phyloP scores from a whole-genome alignment of 1,140 invertebrate genomes.

The Leptinotarsa lineolata region DNA sequence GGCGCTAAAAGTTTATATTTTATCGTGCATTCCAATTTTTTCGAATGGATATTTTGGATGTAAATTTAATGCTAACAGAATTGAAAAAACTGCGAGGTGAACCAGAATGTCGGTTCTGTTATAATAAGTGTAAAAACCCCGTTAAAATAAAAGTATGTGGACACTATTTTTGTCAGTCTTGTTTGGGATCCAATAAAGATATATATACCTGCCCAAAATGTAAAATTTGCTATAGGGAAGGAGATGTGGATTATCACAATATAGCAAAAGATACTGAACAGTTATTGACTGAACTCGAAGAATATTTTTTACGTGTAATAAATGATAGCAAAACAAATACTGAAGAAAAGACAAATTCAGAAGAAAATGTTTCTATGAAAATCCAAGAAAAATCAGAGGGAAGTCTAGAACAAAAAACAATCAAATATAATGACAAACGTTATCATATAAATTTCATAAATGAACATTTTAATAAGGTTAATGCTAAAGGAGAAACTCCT shows the following conservation, averaged over 20 bases:
- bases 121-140: slow-evolving; percentile 23
- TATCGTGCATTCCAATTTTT: no score
- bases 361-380: neutral
- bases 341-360: neutral
- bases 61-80: neutral
- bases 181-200: slow-evolving; percentile 28
- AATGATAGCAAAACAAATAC: neutral
- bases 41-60: slow-evolving; percentile 13
- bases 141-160: slow-evolving; percentile 36
- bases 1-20: no score
- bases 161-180: slow-evolving; percentile 37
- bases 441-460: slow-evolving; percentile 33
- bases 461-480: slow-evolving; percentile 40
- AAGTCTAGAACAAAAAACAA: slow-evolving; percentile 19
- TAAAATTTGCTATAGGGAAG: slow-evolving; percentile 27
- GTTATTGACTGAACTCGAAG: slow-evolving; percentile 23
- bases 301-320: slow-evolving; percentile 16
- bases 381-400: neutral
- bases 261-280: slow-evolving; percentile 25
- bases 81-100: slow-evolving; percentile 14
- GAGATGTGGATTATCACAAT: slow-evolving; percentile 33
- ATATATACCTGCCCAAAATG: slow-evolving; percentile 36
- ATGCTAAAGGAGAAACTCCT: slow-evolving; percentile 64
- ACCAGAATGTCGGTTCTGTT: slow-evolving; percentile 29
- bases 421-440: slow-evolving; percentile 29